A percentile compares a stretch with the other conserved stretches of the same genome.
Evolutionary conservation across 2,888 invertebrate genomes (phyloP).

Genomic region (Holacanthella duospinosa): DNA sequence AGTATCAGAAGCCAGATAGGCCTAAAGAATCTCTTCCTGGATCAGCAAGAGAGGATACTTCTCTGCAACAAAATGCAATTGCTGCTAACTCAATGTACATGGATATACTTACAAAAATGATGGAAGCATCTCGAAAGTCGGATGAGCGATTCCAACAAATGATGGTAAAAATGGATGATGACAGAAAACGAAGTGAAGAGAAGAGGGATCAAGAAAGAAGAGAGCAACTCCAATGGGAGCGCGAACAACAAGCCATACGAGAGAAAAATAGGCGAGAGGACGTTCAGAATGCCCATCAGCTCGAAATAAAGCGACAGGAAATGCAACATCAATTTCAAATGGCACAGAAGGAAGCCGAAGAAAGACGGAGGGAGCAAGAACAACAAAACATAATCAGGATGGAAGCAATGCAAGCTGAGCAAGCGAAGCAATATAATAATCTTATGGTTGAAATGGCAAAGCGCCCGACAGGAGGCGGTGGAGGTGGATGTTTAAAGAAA

Average conservation of each 20-base stretch:
- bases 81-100: no score
- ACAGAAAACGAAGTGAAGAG: background rate
- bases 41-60: background rate
- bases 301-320: no score
- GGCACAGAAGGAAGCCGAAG: background rate
- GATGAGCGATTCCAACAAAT: background rate
- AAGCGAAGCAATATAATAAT: no score
- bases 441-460: no score
- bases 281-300: no score
- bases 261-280: background rate
- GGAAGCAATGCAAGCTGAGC: no score
- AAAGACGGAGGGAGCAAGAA: background rate
- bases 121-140: background rate
- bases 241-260: background rate
- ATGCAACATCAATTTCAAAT: background rate
- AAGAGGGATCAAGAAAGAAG: background rate
- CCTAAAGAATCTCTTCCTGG: background rate
- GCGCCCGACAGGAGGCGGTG: no score
- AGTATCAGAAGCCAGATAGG: background rate
- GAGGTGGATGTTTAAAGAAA: no score
- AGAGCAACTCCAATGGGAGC: background rate
- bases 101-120: background rate
- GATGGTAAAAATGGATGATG: background rate
- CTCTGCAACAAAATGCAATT: background rate
- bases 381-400: background rate